Percentiles rank a stretch among this genome's conserved stretches.
phyloP scores from a whole-genome alignment of 2,888 invertebrate genomes.

The Teleiodes luculella region DNA sequence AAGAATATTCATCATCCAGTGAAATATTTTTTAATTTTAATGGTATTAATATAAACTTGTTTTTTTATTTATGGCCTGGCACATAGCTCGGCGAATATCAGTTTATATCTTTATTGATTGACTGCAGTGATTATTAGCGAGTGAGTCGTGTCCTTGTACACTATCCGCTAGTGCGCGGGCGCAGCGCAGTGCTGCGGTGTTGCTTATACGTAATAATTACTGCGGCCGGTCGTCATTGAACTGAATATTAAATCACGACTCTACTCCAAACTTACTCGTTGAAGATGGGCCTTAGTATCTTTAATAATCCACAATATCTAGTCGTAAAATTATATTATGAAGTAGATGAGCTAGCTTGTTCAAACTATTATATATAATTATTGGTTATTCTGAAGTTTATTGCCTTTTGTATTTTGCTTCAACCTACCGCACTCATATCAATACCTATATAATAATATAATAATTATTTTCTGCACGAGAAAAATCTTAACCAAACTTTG shows the following conservation, averaged over 20 bases:
- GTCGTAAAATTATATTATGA: not conserved
- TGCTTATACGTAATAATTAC: not conserved
- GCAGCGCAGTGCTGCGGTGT: not conserved
- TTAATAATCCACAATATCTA: not conserved
- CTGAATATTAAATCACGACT: conserved; percentile 35
- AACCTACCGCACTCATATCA: too few species aligned
- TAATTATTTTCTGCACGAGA: too few species aligned
- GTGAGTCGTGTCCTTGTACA: conserved; percentile 7
- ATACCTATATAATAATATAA: too few species aligned
- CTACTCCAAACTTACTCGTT: conserved; percentile 16
- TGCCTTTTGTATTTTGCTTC: too few species aligned
- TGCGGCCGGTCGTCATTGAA: conserved; percentile 42
- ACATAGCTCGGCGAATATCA: not conserved
- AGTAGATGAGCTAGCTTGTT: too few species aligned
- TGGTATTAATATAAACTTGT: not conserved
- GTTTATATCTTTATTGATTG: not conserved
- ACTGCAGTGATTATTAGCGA: not conserved
- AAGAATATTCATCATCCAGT: not conserved
- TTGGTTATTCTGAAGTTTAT: not conserved
- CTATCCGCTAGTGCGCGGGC: not conserved
- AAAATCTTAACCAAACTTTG: too few species aligned
- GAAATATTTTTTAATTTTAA: too few species aligned
- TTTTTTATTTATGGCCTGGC: not conserved
- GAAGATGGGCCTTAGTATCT: not conserved
- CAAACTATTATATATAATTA: too few species aligned